These are phyloP conservation scores for Lacanobia wlatinum DNA, from an alignment of 2,888 invertebrate genomes.

Conservation along the genomic window DNA sequence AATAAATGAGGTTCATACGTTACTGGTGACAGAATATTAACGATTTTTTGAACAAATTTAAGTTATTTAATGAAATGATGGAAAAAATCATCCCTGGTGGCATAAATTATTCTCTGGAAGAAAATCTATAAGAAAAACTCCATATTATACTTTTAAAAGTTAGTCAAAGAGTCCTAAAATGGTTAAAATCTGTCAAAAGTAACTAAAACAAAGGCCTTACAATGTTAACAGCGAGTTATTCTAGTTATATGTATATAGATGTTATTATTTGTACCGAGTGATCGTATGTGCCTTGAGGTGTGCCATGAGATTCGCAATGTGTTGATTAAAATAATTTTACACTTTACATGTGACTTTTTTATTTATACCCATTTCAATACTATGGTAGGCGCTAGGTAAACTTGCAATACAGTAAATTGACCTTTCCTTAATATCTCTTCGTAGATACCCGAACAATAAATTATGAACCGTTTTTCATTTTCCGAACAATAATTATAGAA, in stretches of 20 bases:
- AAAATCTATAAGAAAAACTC: background rate
- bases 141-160: background rate
- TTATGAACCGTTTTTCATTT: no score
- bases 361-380: background rate
- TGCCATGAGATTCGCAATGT: slow-evolving; percentile 85
- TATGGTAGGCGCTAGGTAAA: no score
- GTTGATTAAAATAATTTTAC: slow-evolving; percentile 79
- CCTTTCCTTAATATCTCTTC: no score
- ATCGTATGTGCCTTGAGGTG: slow-evolving; percentile 84
- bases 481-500: no score
- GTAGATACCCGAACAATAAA: no score
- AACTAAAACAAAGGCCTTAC: slow-evolving; percentile 27
- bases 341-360: slow-evolving; percentile 29
- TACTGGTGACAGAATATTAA: slow-evolving; percentile 43
- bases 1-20: slow-evolving; percentile 20
- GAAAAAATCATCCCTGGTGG: background rate
- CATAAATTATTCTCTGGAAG: background rate
- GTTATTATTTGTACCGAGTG: slow-evolving; percentile 70
- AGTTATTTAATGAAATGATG: background rate
- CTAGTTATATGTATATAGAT: slow-evolving; percentile 74
- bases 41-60: no score
- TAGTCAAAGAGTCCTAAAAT: background rate
- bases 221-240: slow-evolving; percentile 70
- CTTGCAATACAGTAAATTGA: no score
- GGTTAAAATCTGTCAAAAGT: slow-evolving; percentile 38